These are phyloP conservation scores for Cettia cetti DNA, from an alignment of 2,113 vertebrate species.

Conservation along the genomic window DNA sequence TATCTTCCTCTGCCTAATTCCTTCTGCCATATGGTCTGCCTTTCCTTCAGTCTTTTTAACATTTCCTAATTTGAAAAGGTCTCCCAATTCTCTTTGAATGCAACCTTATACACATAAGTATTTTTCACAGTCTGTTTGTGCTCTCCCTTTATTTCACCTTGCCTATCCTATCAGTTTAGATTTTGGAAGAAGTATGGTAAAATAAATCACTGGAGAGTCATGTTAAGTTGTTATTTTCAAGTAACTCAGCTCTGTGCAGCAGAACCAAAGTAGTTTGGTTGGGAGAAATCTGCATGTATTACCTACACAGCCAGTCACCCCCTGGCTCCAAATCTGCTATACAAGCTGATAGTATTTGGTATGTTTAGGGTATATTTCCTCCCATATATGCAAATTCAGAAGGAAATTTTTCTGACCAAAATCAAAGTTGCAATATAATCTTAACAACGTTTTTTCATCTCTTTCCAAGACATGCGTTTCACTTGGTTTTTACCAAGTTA, in stretches of 20 bases:
- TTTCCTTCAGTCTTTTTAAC: background rate
- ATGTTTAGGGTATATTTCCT: background rate
- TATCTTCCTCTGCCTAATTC: background rate
- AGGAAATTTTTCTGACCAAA: background rate
- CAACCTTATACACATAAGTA: background rate
- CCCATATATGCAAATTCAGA: background rate
- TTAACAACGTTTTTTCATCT: background rate
- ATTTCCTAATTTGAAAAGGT: background rate
- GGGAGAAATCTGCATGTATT: background rate
- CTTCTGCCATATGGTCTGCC: background rate
- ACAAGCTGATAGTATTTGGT: background rate
- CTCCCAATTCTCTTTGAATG: background rate
- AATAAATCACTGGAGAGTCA: background rate
- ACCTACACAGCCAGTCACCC: fast-evolving
- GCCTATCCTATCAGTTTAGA: background rate
- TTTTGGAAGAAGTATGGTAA: background rate
- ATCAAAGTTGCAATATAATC: background rate
- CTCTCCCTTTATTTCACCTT: background rate
- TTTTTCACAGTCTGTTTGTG: background rate
- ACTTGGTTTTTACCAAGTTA: background rate
- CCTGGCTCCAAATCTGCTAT: background rate
- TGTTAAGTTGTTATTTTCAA: background rate
- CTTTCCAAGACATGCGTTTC: background rate
- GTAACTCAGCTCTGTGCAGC: background rate
- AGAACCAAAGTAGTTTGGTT: background rate